Conservation (phyloP, 2,888 invertebrate species). For the Pantelozetes paolii region DNA sequence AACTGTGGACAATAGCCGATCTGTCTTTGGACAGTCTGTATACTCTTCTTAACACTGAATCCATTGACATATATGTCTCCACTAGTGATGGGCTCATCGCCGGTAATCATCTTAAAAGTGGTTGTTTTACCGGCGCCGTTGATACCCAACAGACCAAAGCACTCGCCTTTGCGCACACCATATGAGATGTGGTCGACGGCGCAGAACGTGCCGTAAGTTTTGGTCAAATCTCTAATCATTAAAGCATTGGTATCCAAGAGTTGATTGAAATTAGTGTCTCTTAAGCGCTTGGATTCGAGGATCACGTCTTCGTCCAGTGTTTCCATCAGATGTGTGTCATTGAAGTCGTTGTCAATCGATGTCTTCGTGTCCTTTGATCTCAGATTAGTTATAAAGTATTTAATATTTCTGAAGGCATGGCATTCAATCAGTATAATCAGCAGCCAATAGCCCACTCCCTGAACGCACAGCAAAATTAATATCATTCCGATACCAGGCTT, state of each 20-base stretch:
- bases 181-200: conserved; percentile 67
- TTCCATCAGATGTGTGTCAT: not conserved
- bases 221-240: conserved; percentile 61
- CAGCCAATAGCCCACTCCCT: conserved; percentile 43
- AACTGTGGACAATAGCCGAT: conserved; percentile 90
- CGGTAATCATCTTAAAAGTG: conserved; percentile 59
- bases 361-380: not conserved
- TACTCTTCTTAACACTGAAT: conserved; percentile 52
- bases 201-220: conserved; percentile 58
- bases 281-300: conserved; percentile 52
- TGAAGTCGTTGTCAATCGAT: not conserved
- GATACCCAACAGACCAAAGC: conserved; percentile 56
- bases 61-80: conserved; percentile 60
- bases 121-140: conserved; percentile 60
- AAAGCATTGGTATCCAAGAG: conserved; percentile 55
- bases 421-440: conserved; percentile 45
- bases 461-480: conserved; percentile 59
- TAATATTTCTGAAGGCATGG: conserved; percentile 39
- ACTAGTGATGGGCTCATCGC: conserved; percentile 53
- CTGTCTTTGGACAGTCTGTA: conserved; percentile 51
- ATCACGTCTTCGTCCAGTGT: conserved; percentile 52
- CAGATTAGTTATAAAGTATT: not conserved
- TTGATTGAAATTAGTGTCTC: conserved; percentile 45
- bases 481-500: conserved; percentile 68
- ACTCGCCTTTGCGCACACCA: conserved; percentile 59